These are phyloP conservation scores for Sebastes diaconus DNA, from an alignment of 2,797 vertebrate genomes.

Conservation along the genomic window DNA sequence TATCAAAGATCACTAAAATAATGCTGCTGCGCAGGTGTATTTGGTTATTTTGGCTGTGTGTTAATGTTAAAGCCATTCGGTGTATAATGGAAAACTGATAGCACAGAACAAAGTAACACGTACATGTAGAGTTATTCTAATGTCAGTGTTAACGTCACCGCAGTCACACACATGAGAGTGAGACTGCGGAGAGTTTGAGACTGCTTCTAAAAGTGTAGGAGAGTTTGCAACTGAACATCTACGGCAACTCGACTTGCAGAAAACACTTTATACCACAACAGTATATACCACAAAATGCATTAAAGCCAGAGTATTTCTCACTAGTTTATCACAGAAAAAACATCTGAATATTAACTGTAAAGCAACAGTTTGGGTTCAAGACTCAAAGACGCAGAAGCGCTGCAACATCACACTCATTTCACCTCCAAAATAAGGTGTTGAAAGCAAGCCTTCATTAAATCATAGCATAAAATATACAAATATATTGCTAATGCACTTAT, in stretches of 20 bases:
- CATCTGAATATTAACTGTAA: background rate
- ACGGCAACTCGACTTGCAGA: too few species aligned
- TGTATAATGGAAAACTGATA: slow-evolving; percentile 8
- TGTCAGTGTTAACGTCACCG: background rate
- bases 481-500: background rate
- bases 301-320: background rate
- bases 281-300: too few species aligned
- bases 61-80: background rate
- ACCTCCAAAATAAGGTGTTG: background rate
- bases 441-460: background rate
- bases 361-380: background rate
- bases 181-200: too few species aligned
- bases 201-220: background rate
- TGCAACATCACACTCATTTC: background rate
- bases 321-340: too few species aligned
- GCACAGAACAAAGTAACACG: slow-evolving; percentile 20
- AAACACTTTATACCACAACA: too few species aligned
- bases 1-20: slow-evolving; percentile 18
- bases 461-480: background rate
- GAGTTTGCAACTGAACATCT: background rate
- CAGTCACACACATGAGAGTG: background rate
- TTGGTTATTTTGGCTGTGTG: slow-evolving; percentile 39
- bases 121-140: background rate
- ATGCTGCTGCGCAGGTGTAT: background rate
- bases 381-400: too few species aligned